Conservation (phyloP, 1,140 invertebrate genomes). For the Kradibia gibbosae region DNA sequence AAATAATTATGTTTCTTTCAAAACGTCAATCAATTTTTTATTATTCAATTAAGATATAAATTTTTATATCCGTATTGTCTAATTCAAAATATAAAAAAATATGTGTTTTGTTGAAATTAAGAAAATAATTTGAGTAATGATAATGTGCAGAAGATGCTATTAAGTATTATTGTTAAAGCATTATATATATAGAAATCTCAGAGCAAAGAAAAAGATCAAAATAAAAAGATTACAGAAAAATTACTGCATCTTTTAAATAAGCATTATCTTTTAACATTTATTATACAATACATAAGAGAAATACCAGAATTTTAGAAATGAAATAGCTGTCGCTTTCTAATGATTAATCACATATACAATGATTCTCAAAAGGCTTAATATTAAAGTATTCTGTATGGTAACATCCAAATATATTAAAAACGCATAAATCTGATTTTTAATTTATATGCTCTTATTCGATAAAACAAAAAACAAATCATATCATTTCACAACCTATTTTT, state of each 20-base stretch:
- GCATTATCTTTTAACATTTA: background rate
- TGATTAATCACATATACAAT: constrained; percentile 31
- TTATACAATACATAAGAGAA: background rate
- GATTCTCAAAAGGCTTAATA: constrained; percentile 17
- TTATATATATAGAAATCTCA: background rate
- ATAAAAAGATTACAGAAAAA: constrained; percentile 45
- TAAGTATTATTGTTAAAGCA: constrained; percentile 21
- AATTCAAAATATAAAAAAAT: constrained; percentile 21
- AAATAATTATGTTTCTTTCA: no score
- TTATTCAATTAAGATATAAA: no score
- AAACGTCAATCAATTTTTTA: no score
- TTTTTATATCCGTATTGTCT: no score
- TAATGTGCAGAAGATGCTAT: constrained; percentile 7
- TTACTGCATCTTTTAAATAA: constrained; percentile 50
- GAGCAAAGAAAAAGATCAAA: constrained; percentile 48
- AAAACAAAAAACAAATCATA: no score
- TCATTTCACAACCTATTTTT: no score
- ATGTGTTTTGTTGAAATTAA: no score
- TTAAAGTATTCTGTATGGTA: background rate
- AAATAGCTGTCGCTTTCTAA: constrained; percentile 32
- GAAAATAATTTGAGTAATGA: background rate
- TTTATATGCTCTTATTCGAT: no score
- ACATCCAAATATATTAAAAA: background rate
- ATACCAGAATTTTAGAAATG: constrained; percentile 28
- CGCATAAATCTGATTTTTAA: no score